These are phyloP conservation scores for Saccopteryx bilineata DNA, from an alignment of 2,113 vertebrate genomes.

Conservation along the genomic window DNA sequence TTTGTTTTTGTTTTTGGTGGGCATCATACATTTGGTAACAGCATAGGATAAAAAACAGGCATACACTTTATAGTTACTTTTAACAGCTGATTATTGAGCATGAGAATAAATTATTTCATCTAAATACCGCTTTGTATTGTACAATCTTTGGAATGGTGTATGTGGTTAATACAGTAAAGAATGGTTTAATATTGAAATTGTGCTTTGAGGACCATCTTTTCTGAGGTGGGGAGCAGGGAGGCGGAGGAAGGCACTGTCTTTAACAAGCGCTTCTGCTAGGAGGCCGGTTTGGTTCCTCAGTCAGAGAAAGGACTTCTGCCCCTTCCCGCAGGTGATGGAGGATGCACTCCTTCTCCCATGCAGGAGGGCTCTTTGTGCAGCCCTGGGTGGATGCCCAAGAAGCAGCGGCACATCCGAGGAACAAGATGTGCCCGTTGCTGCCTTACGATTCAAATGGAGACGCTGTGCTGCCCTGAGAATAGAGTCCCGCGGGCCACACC, in stretches of 20 bases:
- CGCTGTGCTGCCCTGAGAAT: too few relatives aligned
- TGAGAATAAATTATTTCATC: not conserved
- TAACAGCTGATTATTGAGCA: not conserved
- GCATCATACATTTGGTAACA: not conserved
- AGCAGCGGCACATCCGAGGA: too few relatives aligned
- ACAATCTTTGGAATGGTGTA: not conserved
- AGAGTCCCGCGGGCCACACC: accelerated
- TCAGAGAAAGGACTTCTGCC: not conserved
- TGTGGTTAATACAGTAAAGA: not conserved
- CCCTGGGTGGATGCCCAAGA: not conserved
- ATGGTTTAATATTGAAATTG: not conserved
- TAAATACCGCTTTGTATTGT: not conserved
- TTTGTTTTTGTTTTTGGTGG: not conserved
- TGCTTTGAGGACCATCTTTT: not conserved
- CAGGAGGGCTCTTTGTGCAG: not conserved
- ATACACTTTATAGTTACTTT: not conserved
- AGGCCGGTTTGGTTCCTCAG: not conserved
- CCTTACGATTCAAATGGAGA: too few relatives aligned
- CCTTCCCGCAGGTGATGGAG: too few relatives aligned
- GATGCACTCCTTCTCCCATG: accelerated
- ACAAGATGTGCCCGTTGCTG: too few relatives aligned
- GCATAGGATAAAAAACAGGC: not conserved
- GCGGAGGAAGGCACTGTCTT: not conserved
- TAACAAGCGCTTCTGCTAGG: not conserved
- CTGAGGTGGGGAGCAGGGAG: not conserved